Conservation (phyloP, 1,140 invertebrate genomes). For the Pristionchus pacificus region DNA sequence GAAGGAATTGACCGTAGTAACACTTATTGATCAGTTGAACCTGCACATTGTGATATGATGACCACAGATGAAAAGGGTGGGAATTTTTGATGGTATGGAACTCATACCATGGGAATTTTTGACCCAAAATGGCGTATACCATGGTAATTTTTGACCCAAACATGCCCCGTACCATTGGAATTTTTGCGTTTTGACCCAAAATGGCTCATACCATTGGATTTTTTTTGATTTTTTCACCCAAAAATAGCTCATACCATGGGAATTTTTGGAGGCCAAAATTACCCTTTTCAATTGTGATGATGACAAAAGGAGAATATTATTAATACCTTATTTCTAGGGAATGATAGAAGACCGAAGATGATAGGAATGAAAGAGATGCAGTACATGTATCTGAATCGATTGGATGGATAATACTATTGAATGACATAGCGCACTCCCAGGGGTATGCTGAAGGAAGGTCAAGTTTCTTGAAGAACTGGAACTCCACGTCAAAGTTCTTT, state of each 20-base stretch:
- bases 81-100: too few species aligned
- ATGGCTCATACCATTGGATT: too few species aligned
- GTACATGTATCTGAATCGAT: conserved; percentile 66
- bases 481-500: conserved; percentile 83
- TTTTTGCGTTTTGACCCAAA: too few species aligned
- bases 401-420: not conserved
- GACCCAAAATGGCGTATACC: too few species aligned
- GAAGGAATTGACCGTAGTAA: conserved; percentile 72
- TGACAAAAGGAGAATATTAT: not conserved
- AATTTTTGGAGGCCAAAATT: too few species aligned
- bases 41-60: conserved; percentile 26
- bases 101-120: too few species aligned
- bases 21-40: conserved; percentile 72
- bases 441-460: conserved; percentile 80
- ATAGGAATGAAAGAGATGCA: conserved; percentile 77
- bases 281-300: too few species aligned
- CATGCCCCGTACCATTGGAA: not conserved
- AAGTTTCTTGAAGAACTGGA: conserved; percentile 73
- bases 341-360: conserved; percentile 78
- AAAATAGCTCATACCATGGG: too few species aligned
- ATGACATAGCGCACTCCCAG: conserved; percentile 75
- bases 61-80: too few species aligned
- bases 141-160: too few species aligned
- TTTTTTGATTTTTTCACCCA: too few species aligned
- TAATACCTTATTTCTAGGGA: conserved; percentile 73